phyloP scores from a whole-genome alignment of 53 echinoderm and acorn worm genomes.

The Hippasteria phrygiana region DNA sequence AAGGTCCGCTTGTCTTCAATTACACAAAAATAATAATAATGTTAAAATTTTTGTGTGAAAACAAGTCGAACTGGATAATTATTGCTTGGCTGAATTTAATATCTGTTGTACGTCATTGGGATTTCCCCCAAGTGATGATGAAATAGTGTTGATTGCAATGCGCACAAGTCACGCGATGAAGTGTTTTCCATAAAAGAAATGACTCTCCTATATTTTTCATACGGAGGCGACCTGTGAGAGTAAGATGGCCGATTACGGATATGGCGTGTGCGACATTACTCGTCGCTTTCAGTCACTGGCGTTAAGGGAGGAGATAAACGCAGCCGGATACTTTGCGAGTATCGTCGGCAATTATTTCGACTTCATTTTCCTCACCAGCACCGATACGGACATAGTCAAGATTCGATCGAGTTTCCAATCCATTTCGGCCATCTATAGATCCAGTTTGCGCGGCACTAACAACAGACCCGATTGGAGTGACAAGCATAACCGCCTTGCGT shows the following conservation, averaged over 20 bases:
- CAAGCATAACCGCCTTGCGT: background rate
- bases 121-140: background rate
- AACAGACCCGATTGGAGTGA: conserved; percentile 32
- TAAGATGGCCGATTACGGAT: background rate
- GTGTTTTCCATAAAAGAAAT: background rate
- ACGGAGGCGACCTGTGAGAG: too few relatives aligned
- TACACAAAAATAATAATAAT: background rate
- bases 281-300: background rate
- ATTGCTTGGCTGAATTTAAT: too few relatives aligned
- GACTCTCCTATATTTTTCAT: too few relatives aligned
- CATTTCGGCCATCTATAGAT: background rate
- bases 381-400: background rate
- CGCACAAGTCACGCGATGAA: background rate
- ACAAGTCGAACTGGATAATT: background rate
- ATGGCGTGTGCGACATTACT: background rate
- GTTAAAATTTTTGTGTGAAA: background rate
- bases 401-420: background rate
- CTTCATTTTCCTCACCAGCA: background rate
- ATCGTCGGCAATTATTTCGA: conserved; percentile 9
- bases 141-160: background rate
- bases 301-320: background rate
- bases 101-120: background rate
- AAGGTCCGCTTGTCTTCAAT: too few relatives aligned
- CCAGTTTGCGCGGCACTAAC: background rate
- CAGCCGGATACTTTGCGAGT: background rate